Evolutionary conservation across 2,113 vertebrate species (phyloP).

Genomic region (Corynorhinus townsendii): DNA sequence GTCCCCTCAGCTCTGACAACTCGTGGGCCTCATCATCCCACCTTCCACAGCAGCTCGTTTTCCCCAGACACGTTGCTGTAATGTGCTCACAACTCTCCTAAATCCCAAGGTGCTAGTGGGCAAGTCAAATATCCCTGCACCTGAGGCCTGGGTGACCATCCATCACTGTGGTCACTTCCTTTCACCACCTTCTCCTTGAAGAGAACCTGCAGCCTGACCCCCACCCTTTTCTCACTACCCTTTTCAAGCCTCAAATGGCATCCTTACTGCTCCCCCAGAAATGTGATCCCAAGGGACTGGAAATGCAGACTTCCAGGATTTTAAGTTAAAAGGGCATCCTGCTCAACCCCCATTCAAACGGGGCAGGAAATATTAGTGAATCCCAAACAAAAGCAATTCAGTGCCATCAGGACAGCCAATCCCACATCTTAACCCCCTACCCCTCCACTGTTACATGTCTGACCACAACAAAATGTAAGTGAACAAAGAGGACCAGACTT

Average conservation of each 20-base stretch:
- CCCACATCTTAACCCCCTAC: background rate
- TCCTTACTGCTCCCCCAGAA: background rate
- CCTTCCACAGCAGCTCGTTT: background rate
- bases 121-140: background rate
- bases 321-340: background rate
- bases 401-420: too few species aligned
- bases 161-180: background rate
- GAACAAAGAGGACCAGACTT: constrained; percentile 66
- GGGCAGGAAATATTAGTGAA: background rate
- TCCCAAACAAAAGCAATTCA: background rate
- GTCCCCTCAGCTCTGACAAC: background rate
- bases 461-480: background rate
- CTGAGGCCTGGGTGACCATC: background rate
- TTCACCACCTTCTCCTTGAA: background rate
- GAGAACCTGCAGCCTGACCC: background rate
- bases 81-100: background rate
- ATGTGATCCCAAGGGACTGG: background rate
- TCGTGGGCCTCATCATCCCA: background rate
- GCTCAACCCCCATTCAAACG: background rate
- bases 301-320: background rate
- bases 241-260: background rate
- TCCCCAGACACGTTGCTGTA: background rate
- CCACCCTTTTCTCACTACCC: background rate
- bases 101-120: background rate
- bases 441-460: too few species aligned